These are phyloP conservation scores for Endomychus coccineus DNA, from an alignment of 2,888 invertebrate genomes.

Conservation along the genomic window DNA sequence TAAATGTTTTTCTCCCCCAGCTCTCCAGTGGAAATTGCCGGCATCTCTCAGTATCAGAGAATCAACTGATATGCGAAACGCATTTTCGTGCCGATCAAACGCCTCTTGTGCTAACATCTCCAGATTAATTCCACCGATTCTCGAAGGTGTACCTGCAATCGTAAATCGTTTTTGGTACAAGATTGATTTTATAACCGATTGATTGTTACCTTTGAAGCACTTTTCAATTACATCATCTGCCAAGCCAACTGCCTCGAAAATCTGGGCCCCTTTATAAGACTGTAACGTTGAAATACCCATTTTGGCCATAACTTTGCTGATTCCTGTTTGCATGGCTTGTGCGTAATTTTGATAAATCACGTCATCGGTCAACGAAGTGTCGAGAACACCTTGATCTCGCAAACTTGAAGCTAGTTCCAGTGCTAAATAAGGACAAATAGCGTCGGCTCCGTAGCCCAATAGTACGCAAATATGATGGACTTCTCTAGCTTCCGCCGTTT, in stretches of 20 bases:
- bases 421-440: slow-evolving; percentile 93
- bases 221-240: slow-evolving; percentile 87
- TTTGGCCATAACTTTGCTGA: slow-evolving; percentile 89
- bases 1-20: slow-evolving; percentile 95
- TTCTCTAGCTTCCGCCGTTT: slow-evolving; percentile 93
- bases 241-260: slow-evolving; percentile 96
- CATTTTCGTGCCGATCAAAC: slow-evolving; percentile 70
- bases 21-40: slow-evolving; percentile 94
- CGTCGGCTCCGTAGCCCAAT: slow-evolving; percentile 94
- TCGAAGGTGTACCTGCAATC: slow-evolving; percentile 52
- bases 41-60: slow-evolving; percentile 67
- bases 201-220: slow-evolving; percentile 64
- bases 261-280: slow-evolving; percentile 98
- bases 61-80: slow-evolving; percentile 64
- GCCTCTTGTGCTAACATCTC: slow-evolving; percentile 82
- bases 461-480: slow-evolving; percentile 95
- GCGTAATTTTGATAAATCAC: slow-evolving; percentile 82
- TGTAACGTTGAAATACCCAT: slow-evolving; percentile 99
- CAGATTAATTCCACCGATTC: slow-evolving; percentile 83
- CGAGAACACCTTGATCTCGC: slow-evolving; percentile 78
- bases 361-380: slow-evolving; percentile 66
- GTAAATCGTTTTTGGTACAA: neutral
- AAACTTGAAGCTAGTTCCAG: slow-evolving; percentile 87
- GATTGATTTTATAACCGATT: neutral
- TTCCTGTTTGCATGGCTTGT: slow-evolving; percentile 56